phyloP scores from a whole-genome alignment of 2,888 invertebrate genomes.

The Spisula subtruncata region DNA sequence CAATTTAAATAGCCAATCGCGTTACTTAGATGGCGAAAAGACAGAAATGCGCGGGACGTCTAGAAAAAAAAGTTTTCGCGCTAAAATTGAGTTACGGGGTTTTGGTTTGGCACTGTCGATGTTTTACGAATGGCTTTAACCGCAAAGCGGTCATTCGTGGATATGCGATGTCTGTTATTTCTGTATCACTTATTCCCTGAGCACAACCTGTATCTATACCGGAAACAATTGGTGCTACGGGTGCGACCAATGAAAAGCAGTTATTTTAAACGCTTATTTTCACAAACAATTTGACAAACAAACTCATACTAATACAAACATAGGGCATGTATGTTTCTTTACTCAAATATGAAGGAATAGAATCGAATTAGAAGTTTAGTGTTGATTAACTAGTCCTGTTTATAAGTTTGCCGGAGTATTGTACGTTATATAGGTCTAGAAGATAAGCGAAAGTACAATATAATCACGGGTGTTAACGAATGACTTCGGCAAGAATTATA shows the following conservation, averaged over 20 bases:
- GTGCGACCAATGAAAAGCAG: neutral
- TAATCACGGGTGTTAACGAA: slow-evolving; percentile 11
- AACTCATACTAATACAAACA: neutral
- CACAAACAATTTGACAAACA: neutral
- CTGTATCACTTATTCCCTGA: too few relatives aligned
- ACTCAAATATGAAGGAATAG: neutral
- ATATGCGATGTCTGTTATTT: too few relatives aligned
- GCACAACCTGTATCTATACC: too few relatives aligned
- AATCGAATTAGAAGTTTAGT: neutral
- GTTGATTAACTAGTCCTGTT: neutral
- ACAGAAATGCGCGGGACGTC: too few relatives aligned
- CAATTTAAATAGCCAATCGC: too few relatives aligned
- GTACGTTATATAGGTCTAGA: neutral
- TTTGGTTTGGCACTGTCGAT: too few relatives aligned
- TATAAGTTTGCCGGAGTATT: neutral
- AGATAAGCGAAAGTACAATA: neutral
- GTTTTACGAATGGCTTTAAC: too few relatives aligned
- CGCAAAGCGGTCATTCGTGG: too few relatives aligned
- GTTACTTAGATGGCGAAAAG: too few relatives aligned
- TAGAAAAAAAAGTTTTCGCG: too few relatives aligned
- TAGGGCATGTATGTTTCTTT: neutral
- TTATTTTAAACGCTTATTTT: neutral
- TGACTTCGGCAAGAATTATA: slow-evolving; percentile 4
- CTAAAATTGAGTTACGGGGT: too few relatives aligned
- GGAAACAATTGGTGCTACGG: too few relatives aligned